phyloP scores from a whole-genome alignment of 2,797 vertebrate genomes.

The Danionella dracula region DNA sequence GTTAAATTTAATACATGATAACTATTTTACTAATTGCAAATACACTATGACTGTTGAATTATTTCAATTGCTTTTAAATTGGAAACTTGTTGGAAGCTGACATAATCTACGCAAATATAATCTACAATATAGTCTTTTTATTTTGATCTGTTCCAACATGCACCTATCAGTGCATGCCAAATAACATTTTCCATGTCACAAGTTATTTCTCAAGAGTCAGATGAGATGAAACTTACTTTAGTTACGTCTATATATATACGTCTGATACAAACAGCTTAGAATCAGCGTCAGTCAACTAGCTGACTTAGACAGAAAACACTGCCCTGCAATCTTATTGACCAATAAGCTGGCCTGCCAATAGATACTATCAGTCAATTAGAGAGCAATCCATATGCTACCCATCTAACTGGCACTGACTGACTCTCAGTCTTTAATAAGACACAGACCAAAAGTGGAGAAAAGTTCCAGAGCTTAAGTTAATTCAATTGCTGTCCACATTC shows the following conservation, averaged over 20 bases:
- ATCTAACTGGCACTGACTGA: slow-evolving; percentile 22
- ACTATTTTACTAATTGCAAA: too few relatives aligned
- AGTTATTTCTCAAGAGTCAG: neutral
- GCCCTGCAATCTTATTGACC: slow-evolving; percentile 20
- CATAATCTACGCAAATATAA: too few relatives aligned
- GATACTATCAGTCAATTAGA: slow-evolving; percentile 34
- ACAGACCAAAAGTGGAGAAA: slow-evolving; percentile 17
- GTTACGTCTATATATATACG: slow-evolving; percentile 2
- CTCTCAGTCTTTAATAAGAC: slow-evolving; percentile 34
- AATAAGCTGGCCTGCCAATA: slow-evolving; percentile 19
- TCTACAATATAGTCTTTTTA: too few relatives aligned
- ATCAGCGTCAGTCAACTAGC: slow-evolving; percentile 9
- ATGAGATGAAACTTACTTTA: neutral
- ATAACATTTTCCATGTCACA: neutral
- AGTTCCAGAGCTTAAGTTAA: slow-evolving; percentile 36
- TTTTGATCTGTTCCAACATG: neutral
- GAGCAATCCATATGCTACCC: slow-evolving; percentile 30
- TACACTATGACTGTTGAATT: too few relatives aligned
- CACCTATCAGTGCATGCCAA: neutral
- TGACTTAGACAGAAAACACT: slow-evolving; percentile 22
- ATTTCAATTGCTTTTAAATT: too few relatives aligned
- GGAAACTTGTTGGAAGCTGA: too few relatives aligned
- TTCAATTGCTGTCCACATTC: slow-evolving; percentile 37
- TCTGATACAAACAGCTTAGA: slow-evolving; percentile 1
- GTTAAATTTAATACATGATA: too few relatives aligned